Evolutionary conservation across 2,888 invertebrate genomes (phyloP), one percentile per base, ranked within the genome.

Genomic region (Caenorhabditis japonica): DNA sequence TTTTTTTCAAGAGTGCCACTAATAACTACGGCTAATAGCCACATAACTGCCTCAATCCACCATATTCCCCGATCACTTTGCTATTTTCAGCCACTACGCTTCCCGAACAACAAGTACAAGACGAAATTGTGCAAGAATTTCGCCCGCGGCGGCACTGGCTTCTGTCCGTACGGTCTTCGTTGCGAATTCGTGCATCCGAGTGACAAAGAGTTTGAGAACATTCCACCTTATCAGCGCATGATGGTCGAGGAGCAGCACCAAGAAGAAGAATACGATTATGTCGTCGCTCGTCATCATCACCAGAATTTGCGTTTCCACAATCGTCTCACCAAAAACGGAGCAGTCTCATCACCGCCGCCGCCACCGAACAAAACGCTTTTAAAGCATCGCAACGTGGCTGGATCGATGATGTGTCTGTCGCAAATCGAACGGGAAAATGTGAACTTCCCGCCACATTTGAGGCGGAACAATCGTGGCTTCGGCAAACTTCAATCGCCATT

Each of bases 111-210:
- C 44, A 76, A 71, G 68, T 76, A 76, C 72, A 76, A 76, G 51
- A 76, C 75, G 39, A 66, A 71, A 47, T 47, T 76, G 72, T 76
- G 75, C 60, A 76, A 76, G 59, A 76, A 76, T 59, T 72, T 56
- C 52, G 52, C 60, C 23, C 58, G 64, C 13, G 70, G 59, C 4
- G 75, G 64, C 12, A 51, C 21, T 30, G 70, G 70, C 10, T 47
- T 55, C 51, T 76, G 75, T 38, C 71, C 75, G 17, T 76, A 76
- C 43, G 75, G 64, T 7, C 30, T 46, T 15, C 59, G 75, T 19
- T 75, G 75, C 61, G 75, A 75, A 44, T 75, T 71, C 66, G 70
- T 75, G 27, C 75, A 75, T 30, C 75, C 75, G 13, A 75, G 55
- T 1, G 75, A 75, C 43, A 60, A 59, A 30, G 59, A 69, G 38